These are phyloP conservation scores for Vulpes ferrilata DNA, from an alignment of 2,113 vertebrate genomes.

Conservation along the genomic window DNA sequence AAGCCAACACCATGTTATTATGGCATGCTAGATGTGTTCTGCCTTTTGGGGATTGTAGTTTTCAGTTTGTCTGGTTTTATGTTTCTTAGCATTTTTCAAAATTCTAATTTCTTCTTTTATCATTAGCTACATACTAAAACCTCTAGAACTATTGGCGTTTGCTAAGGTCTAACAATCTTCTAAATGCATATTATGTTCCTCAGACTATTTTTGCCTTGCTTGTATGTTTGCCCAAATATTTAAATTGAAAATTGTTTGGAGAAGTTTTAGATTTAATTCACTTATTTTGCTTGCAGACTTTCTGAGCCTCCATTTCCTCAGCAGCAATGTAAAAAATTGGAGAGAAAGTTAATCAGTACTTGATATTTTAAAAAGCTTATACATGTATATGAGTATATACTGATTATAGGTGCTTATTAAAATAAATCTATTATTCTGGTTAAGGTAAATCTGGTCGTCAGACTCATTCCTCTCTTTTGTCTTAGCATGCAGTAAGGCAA, in stretches of 20 bases:
- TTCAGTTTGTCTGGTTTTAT: neutral
- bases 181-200: no score
- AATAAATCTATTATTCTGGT: neutral
- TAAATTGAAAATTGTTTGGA: neutral
- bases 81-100: neutral
- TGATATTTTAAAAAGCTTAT: neutral
- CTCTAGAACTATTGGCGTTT: neutral
- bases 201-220: neutral
- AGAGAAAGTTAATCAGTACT: neutral
- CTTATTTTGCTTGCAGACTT: neutral
- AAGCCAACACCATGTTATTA: neutral
- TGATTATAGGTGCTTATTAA: neutral
- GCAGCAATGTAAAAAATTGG: neutral
- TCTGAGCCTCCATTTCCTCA: neutral
- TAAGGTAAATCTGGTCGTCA: neutral
- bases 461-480: neutral
- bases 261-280: neutral
- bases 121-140: neutral
- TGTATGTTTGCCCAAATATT: neutral
- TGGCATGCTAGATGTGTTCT: neutral
- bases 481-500: neutral
- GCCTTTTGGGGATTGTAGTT: fast-evolving
- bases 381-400: neutral
- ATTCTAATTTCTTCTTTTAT: neutral
- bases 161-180: neutral